Base-by-base conservation (phyloP, 1,140 invertebrate species). In the Limonius californicus region DNA sequence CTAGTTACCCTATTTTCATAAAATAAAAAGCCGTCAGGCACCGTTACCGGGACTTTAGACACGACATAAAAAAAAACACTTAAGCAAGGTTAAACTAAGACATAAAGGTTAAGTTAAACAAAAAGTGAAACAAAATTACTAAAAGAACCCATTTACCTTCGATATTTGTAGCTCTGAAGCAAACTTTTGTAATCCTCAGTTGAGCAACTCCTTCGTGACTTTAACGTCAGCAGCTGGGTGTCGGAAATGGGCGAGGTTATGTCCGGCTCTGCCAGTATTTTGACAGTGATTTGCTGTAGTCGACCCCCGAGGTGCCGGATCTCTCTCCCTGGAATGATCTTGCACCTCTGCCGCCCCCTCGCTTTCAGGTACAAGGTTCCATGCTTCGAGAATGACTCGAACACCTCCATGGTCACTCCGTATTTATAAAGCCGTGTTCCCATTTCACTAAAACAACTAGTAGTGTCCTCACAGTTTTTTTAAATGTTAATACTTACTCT, bases 331-430 rank as follows among this genome's bases (percentile, higher is more conserved):
- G 67, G 58, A 7, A 75, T 16, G 43, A 76, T 66, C 59, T 67
- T 57, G 61, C 73, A 77, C 42, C 75, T 66, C 61, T 77, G 75
- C 42, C 75, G 57, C 3, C 74, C 74, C 54, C 70, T 65, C 7
- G 75, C 75, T 66, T 76, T 77, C 12, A 77, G 66, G 61, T 72
- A 70, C 4, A 76, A 59, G 2, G 2, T n/a, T 42, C 68, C 65
- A 11, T 68, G 59, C 43, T 63, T 64, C 0, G 61, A 18, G 35
- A 63, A 67, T 9, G 65, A 68, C 65, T 77, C 74, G 59, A 71
- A 74, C 23, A 76, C 70, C 67, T 77, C 75, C 75, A 77, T 75
- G 7, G 69, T 72, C 1, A 76, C 71, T 18, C 75, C 75, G 60
- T 72, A 74, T 7, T 73, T 64, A 54, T 67, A 74, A 11, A 75